Evolutionary conservation across 2,888 invertebrate genomes (phyloP), one percentile per base, ranked within the genome.

Genomic region (Neoascia interrupta): DNA sequence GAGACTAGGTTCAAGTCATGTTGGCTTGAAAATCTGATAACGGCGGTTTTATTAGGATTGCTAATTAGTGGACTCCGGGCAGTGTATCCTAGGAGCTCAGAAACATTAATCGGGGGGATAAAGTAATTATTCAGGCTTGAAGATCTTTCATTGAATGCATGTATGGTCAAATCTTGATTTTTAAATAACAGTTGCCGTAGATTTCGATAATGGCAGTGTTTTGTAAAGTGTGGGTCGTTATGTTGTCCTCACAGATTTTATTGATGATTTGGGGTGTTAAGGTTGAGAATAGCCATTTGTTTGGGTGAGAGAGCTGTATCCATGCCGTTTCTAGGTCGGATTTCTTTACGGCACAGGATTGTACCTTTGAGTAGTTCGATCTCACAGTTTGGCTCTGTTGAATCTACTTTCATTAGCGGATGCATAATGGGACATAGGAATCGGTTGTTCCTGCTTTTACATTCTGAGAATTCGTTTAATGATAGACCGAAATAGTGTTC

Each of bases 261-360:
- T 31, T n/a, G 8, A 31, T 31, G 16, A 15, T 8, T 8, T 39
- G 13, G 18, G 6, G 10, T 3, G 10, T 15, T 2, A 39, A 13
- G 18, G 16, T 11, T 2, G 89, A 87, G n/a, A 31, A 31, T 31
- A 31, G 31, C 3, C 31, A 6, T 31, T 31, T 31, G 8, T 31
- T 31, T 31, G 81, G 82, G 13, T 31, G 34, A 19, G 39, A 41
- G n/a, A 31, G 21, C 5, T 18, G 31, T 8, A 31, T 31, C 31
- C 31, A 31, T 31, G n/a, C 41, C 16, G 41, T 41, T 41, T 16
- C 16, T 8, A 8, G 41, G 41, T 41, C 18, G 18, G 41, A 18
- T 41, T 37, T n/a, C 13, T 37, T 37, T 37, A 37, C 13, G 13
- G n/a, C 8, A 31, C 37, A 37, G 5, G 15, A n/a, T 3, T 3